phyloP scores from a whole-genome alignment of 2,888 invertebrate genomes.

The Acleris cristana region DNA sequence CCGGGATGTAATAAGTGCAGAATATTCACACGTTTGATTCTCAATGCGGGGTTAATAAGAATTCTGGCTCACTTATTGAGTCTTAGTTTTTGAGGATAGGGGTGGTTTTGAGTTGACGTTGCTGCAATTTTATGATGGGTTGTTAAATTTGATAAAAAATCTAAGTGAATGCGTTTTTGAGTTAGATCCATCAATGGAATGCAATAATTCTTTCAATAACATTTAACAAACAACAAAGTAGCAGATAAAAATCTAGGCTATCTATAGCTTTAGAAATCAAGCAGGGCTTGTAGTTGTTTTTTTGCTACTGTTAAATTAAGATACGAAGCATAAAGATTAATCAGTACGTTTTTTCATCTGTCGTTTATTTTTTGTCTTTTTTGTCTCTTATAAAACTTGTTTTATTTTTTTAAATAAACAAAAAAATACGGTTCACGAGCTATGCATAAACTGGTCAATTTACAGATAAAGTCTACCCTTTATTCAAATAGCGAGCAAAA shows the following conservation, averaged over 20 bases:
- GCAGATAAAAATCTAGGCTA: too few relatives aligned
- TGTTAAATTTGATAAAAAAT: too few relatives aligned
- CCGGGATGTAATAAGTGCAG: conserved; percentile 50
- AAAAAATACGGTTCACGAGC: not conserved
- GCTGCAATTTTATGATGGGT: not conserved
- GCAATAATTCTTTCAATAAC: too few relatives aligned
- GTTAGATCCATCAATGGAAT: too few relatives aligned
- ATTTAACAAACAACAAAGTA: too few relatives aligned
- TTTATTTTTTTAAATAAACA: conserved; percentile 2
- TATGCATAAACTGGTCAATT: conserved; percentile 18
- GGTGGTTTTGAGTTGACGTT: not conserved
- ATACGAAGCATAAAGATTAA: too few relatives aligned
- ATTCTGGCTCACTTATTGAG: conserved; percentile 22
- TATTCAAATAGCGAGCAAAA: conserved; percentile 31
- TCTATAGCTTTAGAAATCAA: too few relatives aligned
- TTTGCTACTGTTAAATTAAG: too few relatives aligned
- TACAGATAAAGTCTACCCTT: conserved; percentile 32
- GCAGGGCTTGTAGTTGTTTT: too few relatives aligned
- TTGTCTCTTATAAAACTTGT: not conserved
- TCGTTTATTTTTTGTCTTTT: not conserved
- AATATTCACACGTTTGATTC: conserved; percentile 40
- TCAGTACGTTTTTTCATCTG: too few relatives aligned
- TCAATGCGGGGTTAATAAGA: conserved; percentile 23
- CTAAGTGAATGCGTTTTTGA: too few relatives aligned
- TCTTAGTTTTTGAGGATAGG: not conserved